phyloP scores from a whole-genome alignment of 2,888 invertebrate genomes.

The Drosophila nigricruria region DNA sequence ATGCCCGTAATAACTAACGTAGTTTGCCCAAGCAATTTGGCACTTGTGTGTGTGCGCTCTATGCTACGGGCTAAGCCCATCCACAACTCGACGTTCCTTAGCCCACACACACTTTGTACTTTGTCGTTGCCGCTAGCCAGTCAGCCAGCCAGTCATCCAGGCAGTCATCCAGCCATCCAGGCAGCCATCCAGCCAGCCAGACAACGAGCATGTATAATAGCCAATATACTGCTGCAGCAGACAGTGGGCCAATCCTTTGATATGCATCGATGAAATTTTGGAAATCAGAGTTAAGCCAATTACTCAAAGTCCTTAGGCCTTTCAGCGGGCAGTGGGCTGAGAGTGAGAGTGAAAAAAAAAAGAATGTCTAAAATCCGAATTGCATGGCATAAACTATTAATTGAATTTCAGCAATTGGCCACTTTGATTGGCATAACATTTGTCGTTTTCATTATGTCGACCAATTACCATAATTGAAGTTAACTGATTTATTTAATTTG shows the following conservation, averaged over 20 bases:
- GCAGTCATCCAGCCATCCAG: too few relatives aligned
- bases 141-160: neutral
- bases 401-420: slow-evolving; percentile 2
- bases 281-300: slow-evolving; percentile 14
- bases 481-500: slow-evolving; percentile 6
- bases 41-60: slow-evolving; percentile 66
- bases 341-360: neutral
- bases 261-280: slow-evolving; percentile 29
- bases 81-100: neutral
- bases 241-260: slow-evolving; percentile 44
- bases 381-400: neutral
- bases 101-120: neutral
- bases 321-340: neutral
- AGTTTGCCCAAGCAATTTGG: slow-evolving; percentile 76
- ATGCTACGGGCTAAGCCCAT: slow-evolving; percentile 28
- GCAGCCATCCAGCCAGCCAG: neutral
- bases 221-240: slow-evolving; percentile 4
- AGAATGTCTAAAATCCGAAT: too few relatives aligned
- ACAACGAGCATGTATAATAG: neutral
- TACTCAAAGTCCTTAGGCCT: slow-evolving; percentile 9
- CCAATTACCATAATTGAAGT: slow-evolving; percentile 1
- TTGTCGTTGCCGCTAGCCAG: slow-evolving; percentile 3
- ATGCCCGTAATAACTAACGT: slow-evolving; percentile 68
- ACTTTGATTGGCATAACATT: neutral
- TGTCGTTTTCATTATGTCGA: neutral